Evolutionary conservation across 2,113 vertebrate genomes (phyloP).

Genomic region (Phalacrocorax carbo): DNA sequence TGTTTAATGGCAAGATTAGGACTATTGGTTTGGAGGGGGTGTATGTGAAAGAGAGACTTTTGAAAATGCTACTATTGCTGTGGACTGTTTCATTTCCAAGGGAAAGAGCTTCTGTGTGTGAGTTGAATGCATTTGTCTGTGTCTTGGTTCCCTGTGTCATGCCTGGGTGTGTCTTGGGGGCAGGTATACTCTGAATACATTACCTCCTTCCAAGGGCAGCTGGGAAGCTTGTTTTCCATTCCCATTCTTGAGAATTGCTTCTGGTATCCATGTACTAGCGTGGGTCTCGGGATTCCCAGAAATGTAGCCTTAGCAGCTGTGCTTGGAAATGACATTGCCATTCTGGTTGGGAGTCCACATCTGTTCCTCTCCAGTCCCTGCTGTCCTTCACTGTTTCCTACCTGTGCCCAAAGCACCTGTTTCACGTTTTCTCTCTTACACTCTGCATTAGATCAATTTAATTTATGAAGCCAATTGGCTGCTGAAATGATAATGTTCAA

Average conservation of each 20-base stretch:
- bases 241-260: not conserved
- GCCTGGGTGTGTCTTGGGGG: not conserved
- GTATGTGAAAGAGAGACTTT: not conserved
- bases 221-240: not conserved
- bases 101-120: not conserved
- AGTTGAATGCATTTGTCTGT: not conserved
- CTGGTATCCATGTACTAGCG: not conserved
- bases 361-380: not conserved
- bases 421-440: not conserved
- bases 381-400: not conserved
- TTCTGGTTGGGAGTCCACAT: not conserved
- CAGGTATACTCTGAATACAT: not conserved
- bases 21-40: not conserved
- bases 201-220: not conserved
- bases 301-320: not conserved
- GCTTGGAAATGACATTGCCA: not conserved
- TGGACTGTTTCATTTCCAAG: not conserved
- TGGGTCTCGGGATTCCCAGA: not conserved
- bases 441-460: not conserved
- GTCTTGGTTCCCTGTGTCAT: not conserved
- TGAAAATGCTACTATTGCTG: not conserved
- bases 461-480: not conserved
- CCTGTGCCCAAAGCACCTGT: not conserved
- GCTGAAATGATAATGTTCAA: not conserved
- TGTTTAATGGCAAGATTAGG: not conserved